These are phyloP conservation scores for Lepidostoma basale DNA, from an alignment of 1,140 invertebrate genomes.

Conservation along the genomic window DNA sequence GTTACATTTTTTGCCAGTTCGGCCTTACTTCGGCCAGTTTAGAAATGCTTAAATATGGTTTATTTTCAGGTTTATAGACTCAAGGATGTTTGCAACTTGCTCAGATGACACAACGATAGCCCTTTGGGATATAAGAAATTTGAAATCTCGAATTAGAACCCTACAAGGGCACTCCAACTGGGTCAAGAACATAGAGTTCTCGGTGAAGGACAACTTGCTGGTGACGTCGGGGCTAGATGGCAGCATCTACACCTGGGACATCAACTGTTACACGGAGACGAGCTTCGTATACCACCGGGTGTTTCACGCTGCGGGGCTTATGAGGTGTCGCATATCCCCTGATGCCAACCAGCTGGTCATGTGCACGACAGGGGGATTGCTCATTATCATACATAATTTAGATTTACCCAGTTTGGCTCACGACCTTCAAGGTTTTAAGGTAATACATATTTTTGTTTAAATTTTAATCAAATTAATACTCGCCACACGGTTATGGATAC, in stretches of 20 bases:
- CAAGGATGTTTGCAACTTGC: constrained; percentile 88
- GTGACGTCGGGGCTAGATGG: constrained; percentile 93
- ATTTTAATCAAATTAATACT: neutral
- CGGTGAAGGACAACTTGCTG: constrained; percentile 80
- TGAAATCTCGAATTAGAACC: constrained; percentile 76
- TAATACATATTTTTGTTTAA: constrained; percentile 50
- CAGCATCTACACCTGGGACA: constrained; percentile 93
- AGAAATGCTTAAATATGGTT: neutral
- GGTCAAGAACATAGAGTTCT: constrained; percentile 97
- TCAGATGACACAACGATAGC: constrained; percentile 93
- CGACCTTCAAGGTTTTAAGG: constrained; percentile 86
- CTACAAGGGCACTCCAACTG: constrained; percentile 90
- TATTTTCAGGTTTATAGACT: constrained; percentile 79
- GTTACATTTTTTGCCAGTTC: no score
- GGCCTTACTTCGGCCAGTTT: no score
- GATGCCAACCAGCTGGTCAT: constrained; percentile 88
- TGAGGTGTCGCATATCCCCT: constrained; percentile 86
- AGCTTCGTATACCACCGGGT: constrained; percentile 80
- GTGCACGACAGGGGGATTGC: constrained; percentile 86
- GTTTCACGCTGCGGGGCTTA: constrained; percentile 82
- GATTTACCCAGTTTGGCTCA: constrained; percentile 78
- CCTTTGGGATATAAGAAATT: constrained; percentile 88
- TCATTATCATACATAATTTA: constrained; percentile 89
- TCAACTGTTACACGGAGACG: constrained; percentile 84
- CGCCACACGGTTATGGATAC: no score